phyloP scores from a whole-genome alignment of 2,888 invertebrate genomes.

The Nephrocerus scutellatus region DNA sequence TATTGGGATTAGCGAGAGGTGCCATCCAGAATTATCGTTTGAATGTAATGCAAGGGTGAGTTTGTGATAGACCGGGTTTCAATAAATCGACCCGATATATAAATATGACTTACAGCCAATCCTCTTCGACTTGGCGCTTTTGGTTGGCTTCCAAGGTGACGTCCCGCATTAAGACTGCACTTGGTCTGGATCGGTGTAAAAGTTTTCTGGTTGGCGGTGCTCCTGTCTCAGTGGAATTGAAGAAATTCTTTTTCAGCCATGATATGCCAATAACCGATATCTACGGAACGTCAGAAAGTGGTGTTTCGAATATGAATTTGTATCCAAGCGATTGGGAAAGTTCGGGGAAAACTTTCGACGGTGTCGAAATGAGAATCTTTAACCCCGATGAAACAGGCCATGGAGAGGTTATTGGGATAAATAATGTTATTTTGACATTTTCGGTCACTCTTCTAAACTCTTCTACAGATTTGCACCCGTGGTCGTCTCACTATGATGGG shows the following conservation, averaged over 20 bases:
- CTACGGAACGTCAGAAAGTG: conserved; percentile 88
- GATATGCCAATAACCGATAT: conserved; percentile 74
- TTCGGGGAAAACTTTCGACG: conserved; percentile 62
- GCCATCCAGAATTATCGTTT: conserved; percentile 56
- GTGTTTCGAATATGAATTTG: conserved; percentile 55
- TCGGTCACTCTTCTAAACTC: neutral
- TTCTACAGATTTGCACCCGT: conserved; percentile 56
- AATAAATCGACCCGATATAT: neutral
- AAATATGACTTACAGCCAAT: conserved; percentile 9
- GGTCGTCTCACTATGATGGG: conserved; percentile 87
- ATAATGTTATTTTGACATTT: too few relatives aligned
- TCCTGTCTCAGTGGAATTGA: conserved; percentile 69
- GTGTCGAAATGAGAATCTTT: conserved; percentile 60
- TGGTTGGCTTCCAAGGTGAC: conserved; percentile 56
- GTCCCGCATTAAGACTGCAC: conserved; percentile 62
- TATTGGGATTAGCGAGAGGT: conserved; percentile 62
- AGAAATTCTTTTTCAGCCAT: conserved; percentile 77
- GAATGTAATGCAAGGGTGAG: conserved; percentile 53
- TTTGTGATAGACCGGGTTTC: too few relatives aligned
- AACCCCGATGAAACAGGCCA: conserved; percentile 65
- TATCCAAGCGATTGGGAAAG: conserved; percentile 52
- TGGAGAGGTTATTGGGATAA: conserved; percentile 54
- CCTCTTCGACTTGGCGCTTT: conserved; percentile 23
- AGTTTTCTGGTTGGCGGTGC: conserved; percentile 72
- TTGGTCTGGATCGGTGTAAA: conserved; percentile 70